These are phyloP conservation scores for Clitarchus hookeri DNA, from an alignment of 2,888 invertebrate genomes.

Conservation along the genomic window DNA sequence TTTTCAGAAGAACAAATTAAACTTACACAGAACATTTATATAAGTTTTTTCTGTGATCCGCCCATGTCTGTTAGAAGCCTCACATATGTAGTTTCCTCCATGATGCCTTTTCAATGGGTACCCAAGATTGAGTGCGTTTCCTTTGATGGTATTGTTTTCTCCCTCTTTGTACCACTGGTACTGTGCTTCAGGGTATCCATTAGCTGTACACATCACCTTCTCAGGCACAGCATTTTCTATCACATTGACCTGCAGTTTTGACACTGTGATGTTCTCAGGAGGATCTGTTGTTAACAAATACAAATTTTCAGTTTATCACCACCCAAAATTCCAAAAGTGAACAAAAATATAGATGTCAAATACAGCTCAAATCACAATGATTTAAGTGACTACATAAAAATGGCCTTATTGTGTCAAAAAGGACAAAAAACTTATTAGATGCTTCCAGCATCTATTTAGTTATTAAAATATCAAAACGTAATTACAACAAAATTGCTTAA, in stretches of 20 bases:
- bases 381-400: too few species aligned
- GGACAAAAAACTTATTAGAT: too few species aligned
- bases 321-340: too few species aligned
- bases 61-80: constrained; percentile 72
- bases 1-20: background rate
- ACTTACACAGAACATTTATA: constrained; percentile 86
- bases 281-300: constrained; percentile 61
- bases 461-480: too few species aligned
- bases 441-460: too few species aligned
- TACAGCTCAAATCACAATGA: too few species aligned
- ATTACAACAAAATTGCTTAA: too few species aligned
- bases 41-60: constrained; percentile 67
- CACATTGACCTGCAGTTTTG: constrained; percentile 60
- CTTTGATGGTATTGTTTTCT: constrained; percentile 56
- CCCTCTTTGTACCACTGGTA: constrained; percentile 74
- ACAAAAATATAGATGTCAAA: too few species aligned
- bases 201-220: constrained; percentile 63
- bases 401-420: too few species aligned
- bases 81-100: constrained; percentile 77
- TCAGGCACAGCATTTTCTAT: constrained; percentile 62
- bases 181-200: constrained; percentile 71
- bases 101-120: constrained; percentile 71
- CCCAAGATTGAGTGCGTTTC: constrained; percentile 64
- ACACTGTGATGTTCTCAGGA: constrained; percentile 84
- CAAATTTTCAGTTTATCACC: background rate